Conservation (phyloP, 2,888 invertebrate species). For the Dryomyza anilis region DNA sequence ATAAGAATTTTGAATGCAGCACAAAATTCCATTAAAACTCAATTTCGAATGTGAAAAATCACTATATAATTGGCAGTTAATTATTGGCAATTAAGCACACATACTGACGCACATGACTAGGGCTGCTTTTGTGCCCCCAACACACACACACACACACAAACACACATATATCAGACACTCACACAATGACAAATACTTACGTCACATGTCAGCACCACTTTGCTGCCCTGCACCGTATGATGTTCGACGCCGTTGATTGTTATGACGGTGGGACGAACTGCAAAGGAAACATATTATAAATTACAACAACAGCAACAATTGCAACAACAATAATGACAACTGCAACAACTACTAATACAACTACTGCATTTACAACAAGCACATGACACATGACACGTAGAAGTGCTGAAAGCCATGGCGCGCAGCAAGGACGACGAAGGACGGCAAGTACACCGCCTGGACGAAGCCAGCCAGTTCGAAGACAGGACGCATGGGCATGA, state of each 20-base stretch:
- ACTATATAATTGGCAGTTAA: slow-evolving; percentile 54
- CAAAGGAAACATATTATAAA: slow-evolving; percentile 45
- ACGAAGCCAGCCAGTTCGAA: neutral
- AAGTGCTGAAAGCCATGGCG: neutral
- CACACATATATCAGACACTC: neutral
- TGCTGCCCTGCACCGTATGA: slow-evolving; percentile 80
- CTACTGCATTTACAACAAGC: neutral
- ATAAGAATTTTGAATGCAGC: slow-evolving; percentile 8
- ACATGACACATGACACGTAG: neutral
- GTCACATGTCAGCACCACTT: slow-evolving; percentile 76
- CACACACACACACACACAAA: slow-evolving; percentile 13
- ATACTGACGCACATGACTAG: neutral
- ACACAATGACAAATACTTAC: slow-evolving; percentile 49
- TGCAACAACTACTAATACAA: neutral
- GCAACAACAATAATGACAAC: slow-evolving; percentile 8
- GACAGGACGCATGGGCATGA: neutral
- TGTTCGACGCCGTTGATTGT: slow-evolving; percentile 76
- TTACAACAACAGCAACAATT: slow-evolving; percentile 2
- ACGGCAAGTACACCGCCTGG: neutral
- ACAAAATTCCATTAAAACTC: slow-evolving; percentile 43
- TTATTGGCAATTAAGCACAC: slow-evolving; percentile 50
- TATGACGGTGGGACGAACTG: slow-evolving; percentile 83
- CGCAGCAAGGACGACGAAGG: neutral
- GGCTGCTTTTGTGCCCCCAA: neutral
- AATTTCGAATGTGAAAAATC: slow-evolving; percentile 42